Percentiles rank a stretch among this genome's conserved stretches.
Conservation (phyloP, 2,888 invertebrate genomes). For the Acanthacorydalis orientalis region DNA sequence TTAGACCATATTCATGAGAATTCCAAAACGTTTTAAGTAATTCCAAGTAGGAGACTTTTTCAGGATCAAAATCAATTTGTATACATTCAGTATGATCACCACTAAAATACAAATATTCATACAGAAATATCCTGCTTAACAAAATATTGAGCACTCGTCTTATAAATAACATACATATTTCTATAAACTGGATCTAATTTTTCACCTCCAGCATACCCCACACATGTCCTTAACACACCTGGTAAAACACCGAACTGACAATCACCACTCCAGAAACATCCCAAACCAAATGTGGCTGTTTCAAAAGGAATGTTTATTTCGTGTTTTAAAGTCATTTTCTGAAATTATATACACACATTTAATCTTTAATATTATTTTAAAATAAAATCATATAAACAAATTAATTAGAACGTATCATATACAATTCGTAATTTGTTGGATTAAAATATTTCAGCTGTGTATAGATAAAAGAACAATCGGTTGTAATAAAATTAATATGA, state of each 20-base stretch:
- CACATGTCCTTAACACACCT: conserved; percentile 73
- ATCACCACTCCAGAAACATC: conserved; percentile 88
- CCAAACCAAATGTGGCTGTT: conserved; percentile 83
- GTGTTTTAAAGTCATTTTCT: conserved; percentile 21
- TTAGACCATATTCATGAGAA: conserved; percentile 78
- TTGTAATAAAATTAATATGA: too few relatives aligned
- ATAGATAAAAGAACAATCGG: too few relatives aligned
- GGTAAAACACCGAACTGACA: conserved; percentile 58
- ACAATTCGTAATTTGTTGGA: too few relatives aligned
- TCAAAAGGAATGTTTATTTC: conserved; percentile 44
- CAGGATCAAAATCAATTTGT: conserved; percentile 80
- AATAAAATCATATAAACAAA: too few relatives aligned
- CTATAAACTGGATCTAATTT: conserved; percentile 67
- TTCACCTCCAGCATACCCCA: conserved; percentile 84
- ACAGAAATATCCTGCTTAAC: not conserved
- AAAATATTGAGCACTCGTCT: not conserved
- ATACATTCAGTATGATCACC: conserved; percentile 91
- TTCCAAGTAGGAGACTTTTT: conserved; percentile 53
- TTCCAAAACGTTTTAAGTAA: conserved; percentile 79
- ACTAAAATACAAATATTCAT: conserved; percentile 32
- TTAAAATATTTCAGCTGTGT: too few relatives aligned
- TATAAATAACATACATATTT: conserved; percentile 49
- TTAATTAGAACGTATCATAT: too few relatives aligned
- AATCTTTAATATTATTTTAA: too few relatives aligned
- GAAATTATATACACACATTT: not conserved